Conservation (phyloP, 1,140 invertebrate species). For the silkworm (Bombyx mori) region DNA sequence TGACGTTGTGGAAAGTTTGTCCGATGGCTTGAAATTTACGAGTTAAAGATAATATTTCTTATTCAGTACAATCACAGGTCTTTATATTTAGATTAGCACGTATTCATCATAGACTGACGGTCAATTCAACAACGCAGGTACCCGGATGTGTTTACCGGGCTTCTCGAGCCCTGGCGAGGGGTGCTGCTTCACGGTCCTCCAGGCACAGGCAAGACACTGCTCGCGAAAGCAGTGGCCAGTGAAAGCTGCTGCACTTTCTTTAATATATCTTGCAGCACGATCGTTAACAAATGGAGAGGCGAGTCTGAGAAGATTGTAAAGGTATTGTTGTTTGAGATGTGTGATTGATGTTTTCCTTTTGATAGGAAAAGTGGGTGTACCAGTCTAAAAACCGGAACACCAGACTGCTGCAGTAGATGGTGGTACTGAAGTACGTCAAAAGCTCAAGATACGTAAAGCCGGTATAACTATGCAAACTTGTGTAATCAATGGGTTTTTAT, state of each 20-base stretch:
- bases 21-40: background rate
- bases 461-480: too few species aligned
- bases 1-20: conserved; percentile 1
- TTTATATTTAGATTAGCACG: too few species aligned
- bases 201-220: conserved; percentile 86
- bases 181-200: conserved; percentile 90
- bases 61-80: too few species aligned
- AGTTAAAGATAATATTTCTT: too few species aligned
- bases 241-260: conserved; percentile 91
- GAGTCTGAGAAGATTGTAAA: conserved; percentile 94
- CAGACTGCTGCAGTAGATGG: too few species aligned
- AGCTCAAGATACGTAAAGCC: too few species aligned
- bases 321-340: conserved; percentile 48
- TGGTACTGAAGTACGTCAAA: too few species aligned
- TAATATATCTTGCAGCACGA: conserved; percentile 89
- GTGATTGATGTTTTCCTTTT: too few species aligned
- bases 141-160: conserved; percentile 85
- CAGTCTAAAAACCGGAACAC: too few species aligned
- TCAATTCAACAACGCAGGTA: conserved; percentile 71
- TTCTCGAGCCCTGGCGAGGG: conserved; percentile 88
- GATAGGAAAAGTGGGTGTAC: too few species aligned
- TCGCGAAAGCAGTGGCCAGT: conserved; percentile 90
- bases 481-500: too few species aligned
- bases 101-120: too few species aligned
- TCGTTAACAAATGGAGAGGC: conserved; percentile 95